Base-by-base conservation (phyloP, 2,113 vertebrate species). In the Ivindomyrus marchei region DNA sequence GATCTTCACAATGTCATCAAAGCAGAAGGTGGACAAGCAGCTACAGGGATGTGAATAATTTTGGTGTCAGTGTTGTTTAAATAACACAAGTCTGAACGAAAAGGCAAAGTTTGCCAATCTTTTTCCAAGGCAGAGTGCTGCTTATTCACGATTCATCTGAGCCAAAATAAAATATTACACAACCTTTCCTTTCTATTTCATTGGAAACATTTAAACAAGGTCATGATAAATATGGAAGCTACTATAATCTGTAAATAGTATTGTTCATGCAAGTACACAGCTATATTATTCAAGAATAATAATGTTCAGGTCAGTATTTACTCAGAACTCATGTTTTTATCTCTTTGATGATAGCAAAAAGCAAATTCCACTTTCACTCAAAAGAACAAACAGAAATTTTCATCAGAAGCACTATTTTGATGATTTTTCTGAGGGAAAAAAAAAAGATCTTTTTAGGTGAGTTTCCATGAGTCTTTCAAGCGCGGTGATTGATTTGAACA, bases 351-450 rank as follows among this genome's bases (percentile, higher is more conserved):
- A 87, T 56, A 39, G 19, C 85, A 31, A 87, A 87, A 36, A 36
- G 49, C 47, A 49, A 36, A 52, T 87, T 87, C 50, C 85, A 53
- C 85, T 85, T 47, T 85, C 83, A 85, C 83, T 47, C 83, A 46
- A n/a, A 52, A 17, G 85, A 87, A 87, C 85, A 87, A 87, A 87
- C 85, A 56, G 85, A 87, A 87, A 87, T 53, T 53, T 87, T 87
- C 85, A 53, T 87, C 85, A 36, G 83, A 85, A 53, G 27, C 31
- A 17, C 50, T 36, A 87, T 87, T 52, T 31, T 52, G 49, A 36
- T 53, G 85, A 87, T 36, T 36, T 53, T 87, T 87, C 50, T 53
- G 21, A 50, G 47, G 47, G 2, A 4, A n/a, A 56, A 56, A 56
- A 53, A 53, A 52, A 87, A 85, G 21, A 85, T 85, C 42, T 24